Evolutionary conservation across 2,113 vertebrate species (phyloP).

Genomic region (Psittacula cyanocephala): DNA sequence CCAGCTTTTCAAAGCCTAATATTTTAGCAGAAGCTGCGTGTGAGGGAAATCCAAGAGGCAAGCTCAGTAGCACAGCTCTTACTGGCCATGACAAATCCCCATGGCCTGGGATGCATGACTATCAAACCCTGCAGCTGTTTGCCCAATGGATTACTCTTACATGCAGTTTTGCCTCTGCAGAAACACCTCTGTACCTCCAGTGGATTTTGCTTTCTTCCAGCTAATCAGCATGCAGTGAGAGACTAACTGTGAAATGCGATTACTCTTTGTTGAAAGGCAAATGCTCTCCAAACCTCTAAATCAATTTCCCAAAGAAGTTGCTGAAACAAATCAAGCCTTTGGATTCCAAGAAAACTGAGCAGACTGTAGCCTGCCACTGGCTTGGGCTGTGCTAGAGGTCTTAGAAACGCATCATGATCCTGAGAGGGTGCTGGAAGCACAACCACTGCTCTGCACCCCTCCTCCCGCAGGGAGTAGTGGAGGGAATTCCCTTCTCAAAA

Average conservation of each 20-base stretch:
- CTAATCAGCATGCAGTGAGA: background rate
- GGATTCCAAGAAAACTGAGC: background rate
- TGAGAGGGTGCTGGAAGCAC: background rate
- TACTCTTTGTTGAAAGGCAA: background rate
- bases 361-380: background rate
- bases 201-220: background rate
- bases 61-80: background rate
- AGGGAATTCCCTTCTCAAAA: background rate
- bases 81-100: background rate
- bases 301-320: background rate
- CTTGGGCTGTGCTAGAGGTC: background rate
- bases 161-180: background rate
- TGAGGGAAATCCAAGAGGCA: background rate
- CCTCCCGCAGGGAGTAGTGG: accelerated
- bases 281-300: background rate
- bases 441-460: background rate
- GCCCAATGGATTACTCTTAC: background rate
- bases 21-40: background rate
- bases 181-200: background rate
- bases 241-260: background rate
- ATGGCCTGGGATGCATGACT: background rate
- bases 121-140: background rate
- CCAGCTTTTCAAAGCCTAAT: background rate
- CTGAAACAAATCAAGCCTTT: background rate
- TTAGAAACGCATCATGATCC: background rate